Base-by-base conservation (phyloP, 2,113 vertebrate genomes). In the Anhinga anhinga region DNA sequence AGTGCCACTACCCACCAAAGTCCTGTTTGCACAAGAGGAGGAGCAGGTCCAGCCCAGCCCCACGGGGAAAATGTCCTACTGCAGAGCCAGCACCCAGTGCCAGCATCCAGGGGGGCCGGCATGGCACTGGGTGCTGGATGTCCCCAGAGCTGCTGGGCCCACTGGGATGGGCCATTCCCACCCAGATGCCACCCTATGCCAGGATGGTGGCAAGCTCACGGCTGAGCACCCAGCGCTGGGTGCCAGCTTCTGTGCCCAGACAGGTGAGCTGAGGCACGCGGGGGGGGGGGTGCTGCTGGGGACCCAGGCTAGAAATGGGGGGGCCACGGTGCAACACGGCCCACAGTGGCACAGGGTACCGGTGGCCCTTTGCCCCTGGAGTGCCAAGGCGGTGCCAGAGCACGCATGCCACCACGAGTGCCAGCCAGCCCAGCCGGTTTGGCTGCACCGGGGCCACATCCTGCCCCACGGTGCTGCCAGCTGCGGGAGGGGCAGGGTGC, bases 1-100 rank as follows among this genome's bases (percentile, higher is more conserved):
- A 30, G 21, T 45, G 89, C 93, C 83, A 15, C 78, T 50, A 70
- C 11, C 88, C 18, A 10, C 85, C 34, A 53, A 4, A 61, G 53
- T 59, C 79, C 62, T 95, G 86, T 97, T 95, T 95, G 76, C 93
- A 80, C 87, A 94, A 49, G 69, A 69, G 96, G 82, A 95, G 91
- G 79, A 86, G 79, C 38, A 2, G 76, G 61, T 3, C 72, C 81
- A 27, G 67, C 10, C 71, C 2, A 7, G 67, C 71, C 55, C 73
- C 52, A 23, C 2, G 15, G 29, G 34, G 2, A 6, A 76, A 81
- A 67, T 13, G 55, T 12, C 53, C 69, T 15, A 16, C 0, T 15
- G 63, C 80, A 77, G 7, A 23, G 50, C 13, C 5, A 1, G 40
- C 78, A 63, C 45, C 40, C 72, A 23, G 22, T 2, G 7, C 34